phyloP scores from a whole-genome alignment of 2,797 vertebrate species.

The Lepilemur ruficaudatus region DNA sequence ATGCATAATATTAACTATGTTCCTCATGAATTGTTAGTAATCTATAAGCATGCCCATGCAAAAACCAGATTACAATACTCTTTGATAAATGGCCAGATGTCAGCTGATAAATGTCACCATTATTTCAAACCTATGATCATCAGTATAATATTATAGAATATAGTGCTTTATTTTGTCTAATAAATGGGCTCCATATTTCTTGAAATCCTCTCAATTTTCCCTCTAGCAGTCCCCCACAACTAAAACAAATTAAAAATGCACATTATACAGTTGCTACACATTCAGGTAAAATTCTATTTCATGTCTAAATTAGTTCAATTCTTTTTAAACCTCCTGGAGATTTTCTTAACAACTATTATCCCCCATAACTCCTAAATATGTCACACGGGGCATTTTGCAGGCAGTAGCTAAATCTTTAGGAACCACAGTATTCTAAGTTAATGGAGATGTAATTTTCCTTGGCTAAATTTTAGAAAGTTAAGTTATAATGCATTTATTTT shows the following conservation, averaged over 20 bases:
- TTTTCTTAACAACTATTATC: constrained; percentile 66
- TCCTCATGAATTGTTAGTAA: neutral
- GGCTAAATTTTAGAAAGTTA: constrained; percentile 68
- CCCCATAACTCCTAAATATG: constrained; percentile 57
- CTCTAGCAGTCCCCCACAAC: neutral
- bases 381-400: constrained; percentile 51
- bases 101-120: neutral
- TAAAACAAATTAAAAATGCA: neutral
- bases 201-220: constrained; percentile 41
- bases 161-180: constrained; percentile 32
- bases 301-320: constrained; percentile 52
- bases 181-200: neutral
- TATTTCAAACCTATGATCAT: constrained; percentile 38
- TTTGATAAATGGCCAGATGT: neutral
- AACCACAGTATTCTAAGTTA: constrained; percentile 66
- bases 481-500: constrained; percentile 61
- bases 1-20: neutral
- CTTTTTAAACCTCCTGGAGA: constrained; percentile 52
- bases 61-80: neutral
- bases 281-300: constrained; percentile 56
- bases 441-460: constrained; percentile 65
- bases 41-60: neutral
- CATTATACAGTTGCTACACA: constrained; percentile 42
- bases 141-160: neutral
- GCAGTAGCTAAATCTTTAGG: constrained; percentile 59